Conservation (phyloP, 2,113 vertebrate species). For the Nothocercus julius region DNA sequence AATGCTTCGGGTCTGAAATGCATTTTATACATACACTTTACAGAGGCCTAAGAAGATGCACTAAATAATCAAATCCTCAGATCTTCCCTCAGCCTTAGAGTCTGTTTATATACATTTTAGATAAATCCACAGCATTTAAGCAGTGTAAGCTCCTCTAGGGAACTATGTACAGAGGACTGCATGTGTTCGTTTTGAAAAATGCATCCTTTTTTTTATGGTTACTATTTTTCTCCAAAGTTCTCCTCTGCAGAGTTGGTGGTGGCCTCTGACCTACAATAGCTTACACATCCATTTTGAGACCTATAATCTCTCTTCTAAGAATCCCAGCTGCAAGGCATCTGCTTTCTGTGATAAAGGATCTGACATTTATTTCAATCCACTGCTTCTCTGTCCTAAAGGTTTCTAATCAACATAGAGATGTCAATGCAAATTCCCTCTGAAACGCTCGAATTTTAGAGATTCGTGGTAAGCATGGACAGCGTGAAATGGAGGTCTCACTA, state of each 20-base stretch:
- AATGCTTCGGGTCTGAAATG: background rate
- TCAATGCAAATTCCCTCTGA: conserved; percentile 65
- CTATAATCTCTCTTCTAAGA: conserved; percentile 44
- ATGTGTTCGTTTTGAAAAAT: conserved; percentile 26
- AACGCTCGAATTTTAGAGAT: conserved; percentile 25
- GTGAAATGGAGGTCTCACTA: conserved; percentile 24
- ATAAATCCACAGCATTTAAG: background rate
- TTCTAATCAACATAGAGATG: conserved; percentile 52
- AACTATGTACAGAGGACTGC: background rate
- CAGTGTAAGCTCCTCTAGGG: background rate
- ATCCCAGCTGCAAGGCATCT: conserved; percentile 19
- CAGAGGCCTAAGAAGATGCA: background rate
- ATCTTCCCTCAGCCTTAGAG: background rate
- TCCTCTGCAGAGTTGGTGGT: background rate
- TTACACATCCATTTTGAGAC: conserved; percentile 28
- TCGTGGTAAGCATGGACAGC: background rate
- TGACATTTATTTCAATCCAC: conserved; percentile 60
- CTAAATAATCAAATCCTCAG: background rate
- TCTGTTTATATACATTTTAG: background rate
- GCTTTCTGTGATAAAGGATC: conserved; percentile 42
- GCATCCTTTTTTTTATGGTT: background rate
- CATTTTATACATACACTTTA: background rate
- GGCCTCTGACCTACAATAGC: conserved; percentile 2
- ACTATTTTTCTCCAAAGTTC: background rate
- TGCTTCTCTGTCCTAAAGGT: conserved; percentile 46